Evolutionary conservation across 2,113 vertebrate species (phyloP), one percentile per base, ranked within the genome.

Genomic region (Rhinolophus sinicus): DNA sequence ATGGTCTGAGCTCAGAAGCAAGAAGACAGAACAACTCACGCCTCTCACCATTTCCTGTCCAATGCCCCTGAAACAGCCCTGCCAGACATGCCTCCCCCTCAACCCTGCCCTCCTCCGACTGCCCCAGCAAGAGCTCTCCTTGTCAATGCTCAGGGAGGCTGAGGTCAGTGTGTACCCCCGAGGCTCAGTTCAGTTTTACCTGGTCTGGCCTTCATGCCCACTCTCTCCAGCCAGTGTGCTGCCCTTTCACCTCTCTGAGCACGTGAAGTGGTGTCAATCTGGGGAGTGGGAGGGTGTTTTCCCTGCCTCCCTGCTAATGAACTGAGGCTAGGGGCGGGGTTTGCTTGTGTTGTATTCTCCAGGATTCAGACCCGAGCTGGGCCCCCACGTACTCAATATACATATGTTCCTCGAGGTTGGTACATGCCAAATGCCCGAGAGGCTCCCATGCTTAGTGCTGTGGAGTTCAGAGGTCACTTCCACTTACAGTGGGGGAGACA

Each of bases 41-140:
- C 8, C 40, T 33, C 40, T n/a, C 19, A 35, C 11, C 22, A 1
- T 18, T 58, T 44, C 3, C 24, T 70, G 10, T 21, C 38, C 30
- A 24, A 30, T 2, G 35, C 28, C 47, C 15, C 5, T 2, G 7
- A 16, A 44, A 0, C 44, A 11, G 40, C 40, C 40, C 21, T 26
- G 38, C 26, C 18, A 56, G 50, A 1, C 0, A 0, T 11, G 24
- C 58, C 21, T 22, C 22, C 16, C 30, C 47, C 47, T 33, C 8
- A 2, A 19, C 50, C 84, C 28, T 76, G 60, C 38, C 60, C 26
- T 38, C 38, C 58, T 60, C 58, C 2, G 24, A 64, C 28, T n/a
- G 22, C 50, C 21, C 77, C 62, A 11, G 60, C 35, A 19, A 54
- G 47, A 38, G 33, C 69, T 50, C 47, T 50, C 58, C 50, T 40